Conservation (phyloP, 2,113 vertebrate species). For the Bambusicola thoracicus region DNA sequence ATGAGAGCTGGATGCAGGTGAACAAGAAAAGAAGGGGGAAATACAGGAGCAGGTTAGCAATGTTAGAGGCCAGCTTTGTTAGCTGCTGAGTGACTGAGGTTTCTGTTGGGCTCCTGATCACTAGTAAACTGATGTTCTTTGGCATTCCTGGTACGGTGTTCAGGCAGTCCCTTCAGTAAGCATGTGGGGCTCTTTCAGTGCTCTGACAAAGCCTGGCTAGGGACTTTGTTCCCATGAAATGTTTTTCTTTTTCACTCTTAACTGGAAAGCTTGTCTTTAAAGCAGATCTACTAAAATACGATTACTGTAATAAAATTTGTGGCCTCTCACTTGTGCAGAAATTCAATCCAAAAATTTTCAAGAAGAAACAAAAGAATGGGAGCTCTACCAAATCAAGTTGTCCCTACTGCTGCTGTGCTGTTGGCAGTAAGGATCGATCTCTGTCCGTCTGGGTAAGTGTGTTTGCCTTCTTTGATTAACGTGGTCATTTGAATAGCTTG, state of each 20-base stretch:
- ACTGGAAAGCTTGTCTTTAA: conserved; percentile 1
- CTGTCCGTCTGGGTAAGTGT: conserved; percentile 95
- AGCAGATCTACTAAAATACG: neutral
- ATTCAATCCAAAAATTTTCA: conserved; percentile 99
- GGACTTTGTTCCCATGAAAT: neutral
- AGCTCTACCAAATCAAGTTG: conserved; percentile 92
- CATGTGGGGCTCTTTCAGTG: neutral
- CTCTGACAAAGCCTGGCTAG: neutral
- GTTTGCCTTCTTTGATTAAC: neutral
- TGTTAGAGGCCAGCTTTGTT: neutral
- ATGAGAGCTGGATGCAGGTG: neutral
- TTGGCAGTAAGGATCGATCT: conserved; percentile 97
- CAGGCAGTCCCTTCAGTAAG: neutral
- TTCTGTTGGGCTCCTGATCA: neutral
- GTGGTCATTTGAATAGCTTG: neutral
- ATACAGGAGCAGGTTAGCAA: neutral
- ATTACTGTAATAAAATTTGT: neutral
- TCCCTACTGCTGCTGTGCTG: conserved; percentile 97
- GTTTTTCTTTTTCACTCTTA: neutral
- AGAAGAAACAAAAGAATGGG: conserved; percentile 97
- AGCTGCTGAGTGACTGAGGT: neutral
- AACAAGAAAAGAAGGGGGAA: neutral
- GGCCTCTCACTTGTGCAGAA: conserved; percentile 80
- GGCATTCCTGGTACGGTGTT: neutral
- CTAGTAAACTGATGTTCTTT: neutral